Evolutionary conservation across 2,113 vertebrate genomes (phyloP).

Genomic region (Crocuta crocuta): DNA sequence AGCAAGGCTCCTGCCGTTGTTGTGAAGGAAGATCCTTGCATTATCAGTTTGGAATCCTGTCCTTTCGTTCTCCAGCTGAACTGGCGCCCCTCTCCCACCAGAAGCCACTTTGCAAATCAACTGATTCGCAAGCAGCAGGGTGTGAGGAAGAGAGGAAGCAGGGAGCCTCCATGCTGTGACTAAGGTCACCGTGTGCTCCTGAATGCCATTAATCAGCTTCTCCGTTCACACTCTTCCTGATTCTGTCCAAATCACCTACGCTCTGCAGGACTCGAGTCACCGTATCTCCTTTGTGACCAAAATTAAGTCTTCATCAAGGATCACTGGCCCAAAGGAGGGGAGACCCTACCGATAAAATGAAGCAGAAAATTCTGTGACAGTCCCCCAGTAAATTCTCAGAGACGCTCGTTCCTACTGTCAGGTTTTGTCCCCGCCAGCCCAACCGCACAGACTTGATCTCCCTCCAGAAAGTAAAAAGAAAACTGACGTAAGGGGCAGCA

Average conservation of each 20-base stretch:
- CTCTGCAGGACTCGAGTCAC: background rate
- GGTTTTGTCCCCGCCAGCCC: background rate
- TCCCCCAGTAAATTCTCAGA: background rate
- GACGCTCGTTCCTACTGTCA: background rate
- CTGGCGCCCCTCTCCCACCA: background rate
- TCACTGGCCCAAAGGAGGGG: background rate
- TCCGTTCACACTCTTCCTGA: background rate
- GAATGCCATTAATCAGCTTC: background rate
- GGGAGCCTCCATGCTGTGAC: rapidly evolving
- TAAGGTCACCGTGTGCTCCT: too few species aligned
- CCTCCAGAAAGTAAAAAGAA: background rate
- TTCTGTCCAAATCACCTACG: background rate
- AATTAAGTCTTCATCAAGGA: background rate
- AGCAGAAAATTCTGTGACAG: background rate
- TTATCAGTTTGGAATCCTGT: background rate
- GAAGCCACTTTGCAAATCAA: background rate
- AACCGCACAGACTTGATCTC: background rate
- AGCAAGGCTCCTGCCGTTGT: background rate
- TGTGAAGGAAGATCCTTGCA: background rate
- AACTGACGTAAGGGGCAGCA: background rate
- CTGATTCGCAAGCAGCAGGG: background rate
- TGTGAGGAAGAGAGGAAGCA: background rate
- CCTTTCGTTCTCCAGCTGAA: background rate
- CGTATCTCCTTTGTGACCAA: background rate
- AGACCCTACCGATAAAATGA: background rate